These are phyloP conservation scores for Agrypnus murinus DNA, from an alignment of 2,888 invertebrate species.

Conservation along the genomic window DNA sequence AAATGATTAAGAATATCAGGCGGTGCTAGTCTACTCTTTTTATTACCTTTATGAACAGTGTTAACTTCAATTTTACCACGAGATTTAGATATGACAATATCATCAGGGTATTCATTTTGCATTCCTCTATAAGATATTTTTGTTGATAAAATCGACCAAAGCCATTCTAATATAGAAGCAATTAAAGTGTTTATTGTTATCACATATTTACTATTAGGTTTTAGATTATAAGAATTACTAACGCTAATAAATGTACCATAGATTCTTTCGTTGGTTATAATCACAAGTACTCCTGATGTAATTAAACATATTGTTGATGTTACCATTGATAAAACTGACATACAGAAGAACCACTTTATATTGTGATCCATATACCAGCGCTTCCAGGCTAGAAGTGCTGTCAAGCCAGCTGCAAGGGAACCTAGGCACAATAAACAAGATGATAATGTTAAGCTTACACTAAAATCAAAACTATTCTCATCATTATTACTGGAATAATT, in stretches of 20 bases:
- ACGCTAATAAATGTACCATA: constrained; percentile 18
- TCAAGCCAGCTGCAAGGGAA: constrained; percentile 72
- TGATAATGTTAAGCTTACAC: constrained; percentile 69
- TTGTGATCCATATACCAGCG: constrained; percentile 81
- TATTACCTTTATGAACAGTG: constrained; percentile 75
- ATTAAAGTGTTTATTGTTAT: constrained; percentile 77
- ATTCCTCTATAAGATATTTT: constrained; percentile 78
- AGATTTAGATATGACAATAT: constrained; percentile 70
- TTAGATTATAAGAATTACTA: constrained; percentile 35
- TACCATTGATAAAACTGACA: constrained; percentile 72
- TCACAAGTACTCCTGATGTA: constrained; percentile 54
- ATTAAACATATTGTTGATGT: constrained; percentile 70
- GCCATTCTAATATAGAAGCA: constrained; percentile 74
- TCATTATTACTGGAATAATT: not conserved
- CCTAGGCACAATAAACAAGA: constrained; percentile 74
- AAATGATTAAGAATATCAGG: constrained; percentile 75
- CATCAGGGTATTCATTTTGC: constrained; percentile 76
- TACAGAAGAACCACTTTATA: constrained; percentile 77
- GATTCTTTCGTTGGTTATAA: constrained; percentile 39
- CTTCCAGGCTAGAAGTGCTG: constrained; percentile 77
- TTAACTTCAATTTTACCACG: constrained; percentile 74
- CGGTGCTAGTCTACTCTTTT: constrained; percentile 72
- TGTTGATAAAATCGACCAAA: constrained; percentile 77
- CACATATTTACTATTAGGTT: constrained; percentile 66
- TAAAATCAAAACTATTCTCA: constrained; percentile 57